Evolutionary conservation across 2,888 invertebrate genomes (phyloP), one percentile per base, ranked within the genome.

Genomic region (Lasioglossum leucozonium): DNA sequence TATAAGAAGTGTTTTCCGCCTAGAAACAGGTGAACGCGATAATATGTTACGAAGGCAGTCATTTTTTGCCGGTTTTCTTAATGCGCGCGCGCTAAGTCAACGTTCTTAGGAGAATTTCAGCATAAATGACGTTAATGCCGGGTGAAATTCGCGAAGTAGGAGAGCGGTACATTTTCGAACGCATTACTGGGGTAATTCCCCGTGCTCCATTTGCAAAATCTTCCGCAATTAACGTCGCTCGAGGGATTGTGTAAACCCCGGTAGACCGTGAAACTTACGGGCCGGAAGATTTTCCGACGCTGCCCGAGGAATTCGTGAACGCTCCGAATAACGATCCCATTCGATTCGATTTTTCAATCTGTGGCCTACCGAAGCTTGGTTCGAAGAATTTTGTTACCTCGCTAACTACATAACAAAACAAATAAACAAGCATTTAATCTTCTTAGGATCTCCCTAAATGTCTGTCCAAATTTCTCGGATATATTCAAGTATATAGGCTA

Each of bases 161-260:
- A 26, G 16, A 26, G 16, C 40, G 26, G 30, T 51, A 40, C 72
- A 73, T 55, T 78, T 73, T 67, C 71, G 55, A 77, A 77, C 77
- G 62, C 62, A 30, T 71, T 77, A 69, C 62, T 30, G 62, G 16
- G 72, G 47, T 82, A 82, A 82, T 84, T 74, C 76, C 71, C 62
- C 34, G 73, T 30, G 78, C 83, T 40, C 44, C 78, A 44, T 84
- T 84, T 79, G 78, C 71, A 73, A 75, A 84, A 75, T 78, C 84
- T 37, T 72, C 44, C 47, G 44, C 83, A 67, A 84, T 75, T 84
- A 83, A 74, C 84, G 74, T 75, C 78, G 65, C 44, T 42, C 26
- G 30, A n/a, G 22, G 37, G 62, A 74, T 65, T 74, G 42, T 74
- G 74, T 42, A 44, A 83, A 83, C 65, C 69, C 51, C 42, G 72